Evolutionary conservation across 2,888 invertebrate species (phyloP).

Genomic region (Parnassius smintheus): DNA sequence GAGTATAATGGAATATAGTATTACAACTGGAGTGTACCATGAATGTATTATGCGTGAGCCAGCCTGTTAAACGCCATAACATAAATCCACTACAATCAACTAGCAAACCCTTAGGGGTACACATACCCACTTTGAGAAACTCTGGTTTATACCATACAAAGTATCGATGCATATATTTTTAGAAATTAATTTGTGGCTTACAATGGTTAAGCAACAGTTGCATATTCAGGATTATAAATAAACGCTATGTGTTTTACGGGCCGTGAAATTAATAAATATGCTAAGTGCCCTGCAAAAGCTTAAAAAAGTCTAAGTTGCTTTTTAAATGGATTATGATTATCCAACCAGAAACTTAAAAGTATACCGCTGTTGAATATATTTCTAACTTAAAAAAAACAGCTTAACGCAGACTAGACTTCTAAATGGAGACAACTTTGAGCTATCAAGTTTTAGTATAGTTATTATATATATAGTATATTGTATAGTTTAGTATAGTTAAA

Average conservation of each 20-base stretch:
- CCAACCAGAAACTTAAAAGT: conserved; percentile 40
- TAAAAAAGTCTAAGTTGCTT: conserved; percentile 17
- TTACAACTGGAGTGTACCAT: no score
- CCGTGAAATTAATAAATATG: conserved; percentile 40
- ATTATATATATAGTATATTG: no score
- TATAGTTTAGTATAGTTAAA: neutral
- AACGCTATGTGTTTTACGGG: conserved; percentile 15
- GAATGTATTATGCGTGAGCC: no score
- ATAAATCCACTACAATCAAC: no score
- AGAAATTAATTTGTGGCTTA: neutral
- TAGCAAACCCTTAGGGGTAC: no score
- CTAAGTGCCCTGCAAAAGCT: conserved; percentile 35
- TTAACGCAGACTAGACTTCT: neutral
- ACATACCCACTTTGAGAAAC: no score
- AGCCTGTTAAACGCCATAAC: no score
- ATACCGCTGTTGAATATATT: conserved; percentile 12
- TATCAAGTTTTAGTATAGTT: neutral
- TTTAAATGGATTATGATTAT: conserved; percentile 38
- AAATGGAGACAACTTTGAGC: neutral
- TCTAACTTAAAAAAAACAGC: conserved; percentile 7
- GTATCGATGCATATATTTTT: neutral
- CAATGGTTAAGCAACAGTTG: conserved; percentile 4
- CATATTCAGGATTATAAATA: conserved; percentile 19
- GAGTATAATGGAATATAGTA: no score
- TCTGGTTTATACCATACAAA: neutral